These are phyloP conservation scores for Tadarida brasiliensis DNA, from an alignment of 2,797 vertebrate genomes.

Conservation along the genomic window DNA sequence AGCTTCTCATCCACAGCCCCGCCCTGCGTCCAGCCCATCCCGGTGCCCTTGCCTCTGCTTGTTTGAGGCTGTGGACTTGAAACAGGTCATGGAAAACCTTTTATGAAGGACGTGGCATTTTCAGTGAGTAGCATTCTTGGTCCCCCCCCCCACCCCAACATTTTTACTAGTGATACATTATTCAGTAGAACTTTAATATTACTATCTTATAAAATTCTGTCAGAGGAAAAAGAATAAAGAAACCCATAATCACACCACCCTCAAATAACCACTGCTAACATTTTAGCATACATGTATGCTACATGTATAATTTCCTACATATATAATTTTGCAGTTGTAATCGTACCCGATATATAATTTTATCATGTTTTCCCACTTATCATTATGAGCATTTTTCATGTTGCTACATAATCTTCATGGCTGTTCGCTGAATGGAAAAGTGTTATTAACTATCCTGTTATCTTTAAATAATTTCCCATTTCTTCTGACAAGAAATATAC, in stretches of 20 bases:
- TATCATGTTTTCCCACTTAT: conserved; percentile 54
- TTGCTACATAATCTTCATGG: conserved; percentile 27
- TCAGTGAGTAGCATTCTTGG: not conserved
- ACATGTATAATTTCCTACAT: conserved; percentile 54
- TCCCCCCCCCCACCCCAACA: not conserved
- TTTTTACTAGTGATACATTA: conserved; percentile 56
- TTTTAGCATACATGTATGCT: not conserved
- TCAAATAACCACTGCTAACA: conserved; percentile 63
- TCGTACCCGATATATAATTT: conserved; percentile 52
- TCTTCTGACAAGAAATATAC: not conserved
- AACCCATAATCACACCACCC: conserved; percentile 60
- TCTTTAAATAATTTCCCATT: conserved; percentile 28
- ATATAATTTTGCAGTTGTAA: conserved; percentile 69
- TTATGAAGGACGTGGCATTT: conserved; percentile 40
- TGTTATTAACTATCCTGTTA: conserved; percentile 2
- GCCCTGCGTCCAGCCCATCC: not conserved
- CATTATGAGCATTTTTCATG: conserved; percentile 45
- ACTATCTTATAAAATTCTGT: conserved; percentile 59
- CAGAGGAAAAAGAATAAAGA: conserved; percentile 58
- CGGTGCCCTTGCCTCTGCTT: not conserved
- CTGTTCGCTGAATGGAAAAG: conserved; percentile 27
- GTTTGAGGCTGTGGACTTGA: not conserved
- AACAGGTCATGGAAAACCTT: not conserved
- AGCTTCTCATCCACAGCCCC: rapidly evolving
- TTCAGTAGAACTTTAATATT: conserved; percentile 58